A percentile compares a stretch with the other conserved stretches of the same genome.
phyloP scores from a whole-genome alignment of 2,113 vertebrate genomes.

The Peucedramus taeniatus region DNA sequence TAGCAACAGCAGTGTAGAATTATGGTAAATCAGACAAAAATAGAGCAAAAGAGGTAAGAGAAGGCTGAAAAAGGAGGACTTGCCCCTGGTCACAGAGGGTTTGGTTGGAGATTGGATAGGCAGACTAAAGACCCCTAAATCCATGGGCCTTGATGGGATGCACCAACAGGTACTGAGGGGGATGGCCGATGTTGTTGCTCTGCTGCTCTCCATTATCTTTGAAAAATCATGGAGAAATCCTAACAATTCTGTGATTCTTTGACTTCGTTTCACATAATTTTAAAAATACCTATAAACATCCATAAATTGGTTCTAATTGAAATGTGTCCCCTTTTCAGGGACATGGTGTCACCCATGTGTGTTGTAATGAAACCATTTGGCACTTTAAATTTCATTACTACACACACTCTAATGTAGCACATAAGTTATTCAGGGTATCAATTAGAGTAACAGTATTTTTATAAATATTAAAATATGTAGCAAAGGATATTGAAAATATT shows the following conservation, averaged over 20 bases:
- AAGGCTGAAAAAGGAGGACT: background rate
- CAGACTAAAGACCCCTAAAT: background rate
- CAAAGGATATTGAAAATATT: background rate
- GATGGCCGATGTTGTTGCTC: background rate
- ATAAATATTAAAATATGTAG: background rate
- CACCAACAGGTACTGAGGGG: background rate
- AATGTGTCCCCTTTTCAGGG: background rate
- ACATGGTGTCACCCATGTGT: background rate
- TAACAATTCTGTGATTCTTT: background rate
- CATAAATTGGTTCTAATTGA: background rate
- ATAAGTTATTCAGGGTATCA: background rate
- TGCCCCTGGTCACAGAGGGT: background rate
- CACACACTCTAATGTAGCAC: background rate
- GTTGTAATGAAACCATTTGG: background rate
- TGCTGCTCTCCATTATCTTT: background rate
- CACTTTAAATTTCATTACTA: background rate
- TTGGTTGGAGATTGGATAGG: background rate
- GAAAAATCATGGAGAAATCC: background rate
- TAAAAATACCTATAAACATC: background rate
- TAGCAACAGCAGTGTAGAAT: background rate
- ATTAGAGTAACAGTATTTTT: background rate
- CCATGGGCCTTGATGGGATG: too few species aligned
- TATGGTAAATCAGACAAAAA: background rate
- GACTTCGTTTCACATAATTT: background rate
- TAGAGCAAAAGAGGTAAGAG: background rate